These are phyloP conservation scores for Exocentrus adspersus DNA, from an alignment of 2,888 invertebrate species.

Conservation along the genomic window DNA sequence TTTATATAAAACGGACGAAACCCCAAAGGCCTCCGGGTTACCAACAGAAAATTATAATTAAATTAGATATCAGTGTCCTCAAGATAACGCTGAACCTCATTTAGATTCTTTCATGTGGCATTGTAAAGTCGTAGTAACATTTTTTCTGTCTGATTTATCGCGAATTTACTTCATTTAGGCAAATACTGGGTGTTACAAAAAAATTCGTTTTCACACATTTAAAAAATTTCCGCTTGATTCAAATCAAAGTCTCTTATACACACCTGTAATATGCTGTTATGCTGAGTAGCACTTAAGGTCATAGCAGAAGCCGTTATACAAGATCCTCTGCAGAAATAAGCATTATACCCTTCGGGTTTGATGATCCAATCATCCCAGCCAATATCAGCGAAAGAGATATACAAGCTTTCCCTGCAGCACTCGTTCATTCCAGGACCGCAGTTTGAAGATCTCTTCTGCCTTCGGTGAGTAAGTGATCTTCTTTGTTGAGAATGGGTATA, in stretches of 20 bases:
- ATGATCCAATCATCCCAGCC: conserved; percentile 93
- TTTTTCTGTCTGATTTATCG: no score
- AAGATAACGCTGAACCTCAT: background rate
- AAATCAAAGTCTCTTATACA: no score
- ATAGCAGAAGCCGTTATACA: conserved; percentile 80
- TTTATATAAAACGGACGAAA: no score
- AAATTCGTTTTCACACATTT: no score
- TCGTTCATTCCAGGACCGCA: conserved; percentile 77
- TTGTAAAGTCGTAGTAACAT: no score
- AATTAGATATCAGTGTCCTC: background rate
- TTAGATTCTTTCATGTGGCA: background rate
- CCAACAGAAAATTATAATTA: background rate
- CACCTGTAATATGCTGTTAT: conserved; percentile 81
- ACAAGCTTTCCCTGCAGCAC: conserved; percentile 85
- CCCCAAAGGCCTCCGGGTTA: background rate
- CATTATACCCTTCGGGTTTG: conserved; percentile 83
- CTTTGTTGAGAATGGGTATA: conserved; percentile 79
- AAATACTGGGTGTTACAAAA: no score
- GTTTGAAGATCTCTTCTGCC: conserved; percentile 69
- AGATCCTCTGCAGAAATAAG: conserved; percentile 87
- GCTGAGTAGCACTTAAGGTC: conserved; percentile 71
- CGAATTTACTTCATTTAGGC: background rate
- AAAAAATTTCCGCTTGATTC: no score
- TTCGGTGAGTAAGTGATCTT: conserved; percentile 54
- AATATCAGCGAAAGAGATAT: conserved; percentile 84